A percentile compares a stretch with the other conserved stretches of the same genome.
These are phyloP conservation scores for Anas platyrhynchos DNA, from an alignment of 2,113 vertebrate species.

Conservation along the genomic window DNA sequence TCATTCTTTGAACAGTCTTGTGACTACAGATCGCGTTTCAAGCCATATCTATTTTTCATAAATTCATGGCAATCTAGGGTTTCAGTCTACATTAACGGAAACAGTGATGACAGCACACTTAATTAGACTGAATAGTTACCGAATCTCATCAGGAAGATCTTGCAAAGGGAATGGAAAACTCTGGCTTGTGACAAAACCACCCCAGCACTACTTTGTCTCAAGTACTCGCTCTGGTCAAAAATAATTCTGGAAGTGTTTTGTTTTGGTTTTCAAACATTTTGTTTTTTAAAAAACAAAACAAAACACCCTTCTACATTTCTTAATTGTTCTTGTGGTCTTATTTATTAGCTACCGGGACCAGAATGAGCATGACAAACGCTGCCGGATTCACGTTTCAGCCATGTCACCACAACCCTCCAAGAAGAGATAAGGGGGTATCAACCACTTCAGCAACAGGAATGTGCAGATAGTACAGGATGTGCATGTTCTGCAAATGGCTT, in stretches of 20 bases:
- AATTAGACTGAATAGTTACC: neutral
- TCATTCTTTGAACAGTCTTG: neutral
- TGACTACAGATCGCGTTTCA: conserved; percentile 9
- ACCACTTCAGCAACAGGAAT: conserved; percentile 6
- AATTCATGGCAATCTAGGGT: conserved; percentile 21
- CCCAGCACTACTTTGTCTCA: neutral
- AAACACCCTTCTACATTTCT: neutral
- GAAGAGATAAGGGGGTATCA: conserved; percentile 10
- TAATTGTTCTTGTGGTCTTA: neutral
- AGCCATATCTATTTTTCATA: neutral
- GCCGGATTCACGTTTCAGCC: neutral
- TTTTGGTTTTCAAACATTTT: neutral
- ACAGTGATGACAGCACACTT: neutral
- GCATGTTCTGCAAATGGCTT: conserved; percentile 5
- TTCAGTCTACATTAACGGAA: conserved; percentile 32
- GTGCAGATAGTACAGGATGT: conserved; percentile 17
- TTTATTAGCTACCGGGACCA: neutral
- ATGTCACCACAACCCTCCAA: neutral
- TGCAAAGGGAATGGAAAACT: conserved; percentile 15
- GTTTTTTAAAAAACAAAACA: neutral
- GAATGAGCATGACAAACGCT: neutral
- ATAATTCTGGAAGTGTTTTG: neutral
- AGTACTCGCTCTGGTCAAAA: neutral
- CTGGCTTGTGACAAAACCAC: neutral
- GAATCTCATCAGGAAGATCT: neutral